Evolutionary conservation across 2,888 invertebrate species (phyloP), one percentile per base, ranked within the genome.

Genomic region (Xestia rhomboidea): DNA sequence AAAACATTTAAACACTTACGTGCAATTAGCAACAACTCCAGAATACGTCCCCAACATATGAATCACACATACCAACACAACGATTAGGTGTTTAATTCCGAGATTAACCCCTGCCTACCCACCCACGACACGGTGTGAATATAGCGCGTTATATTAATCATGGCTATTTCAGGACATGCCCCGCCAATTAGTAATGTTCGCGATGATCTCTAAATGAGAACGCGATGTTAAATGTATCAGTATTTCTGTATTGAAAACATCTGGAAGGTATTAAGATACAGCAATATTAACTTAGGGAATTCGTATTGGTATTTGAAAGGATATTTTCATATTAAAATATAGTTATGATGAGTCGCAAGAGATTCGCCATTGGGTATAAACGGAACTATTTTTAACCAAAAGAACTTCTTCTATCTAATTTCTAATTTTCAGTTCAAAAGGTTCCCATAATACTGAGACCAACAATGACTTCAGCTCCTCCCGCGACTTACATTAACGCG

Each of bases 1-100:
- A 57, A 27, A 15, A 15, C 0, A 57, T 57, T 27, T 27, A 1
- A 57, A 57, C 15, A 2, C 27, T 15, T 27, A 18, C 60, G 0
- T 18, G 4, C 46, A 69, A 68, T 60, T 66, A 51, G 24, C 24
- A 66, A 13, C 24, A 54, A n/a, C 67, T 46, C 62, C 79, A 82
- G 80, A 88, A 87, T 88, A 82, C 13, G 73, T 70, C 63, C 15
- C n/a, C 74, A 46, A n/a, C 60, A 71, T 63, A 81, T 88, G 89
- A 89, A 83, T 89, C 89, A 89, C 81, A 71, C 84, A 83, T 87
- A 80, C 81, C 81, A 80, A 76, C 63, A 66, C 18, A 77, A 76
- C 68, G 75, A 73, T 83, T 87, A 41, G 64, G 76, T 83, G 69
- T 81, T 78, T 87, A 87, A 88, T 85, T 87, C 80, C 60, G 68